Conservation (phyloP, 2,888 invertebrate species). For the Drosophila suboccidentalis region DNA sequence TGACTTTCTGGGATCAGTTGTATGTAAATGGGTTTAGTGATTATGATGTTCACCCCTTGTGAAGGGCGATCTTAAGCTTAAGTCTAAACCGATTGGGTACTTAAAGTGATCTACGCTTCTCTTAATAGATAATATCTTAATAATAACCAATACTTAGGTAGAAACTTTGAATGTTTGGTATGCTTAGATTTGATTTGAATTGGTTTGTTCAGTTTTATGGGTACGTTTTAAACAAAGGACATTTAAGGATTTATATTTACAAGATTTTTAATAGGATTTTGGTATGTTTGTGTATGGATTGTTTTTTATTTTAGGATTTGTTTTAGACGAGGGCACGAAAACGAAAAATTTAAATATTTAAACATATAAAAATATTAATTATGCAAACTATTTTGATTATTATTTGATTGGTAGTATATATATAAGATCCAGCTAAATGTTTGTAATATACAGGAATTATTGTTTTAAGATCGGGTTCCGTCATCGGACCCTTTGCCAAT, state of each 20-base stretch:
- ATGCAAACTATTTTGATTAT: conserved; percentile 82
- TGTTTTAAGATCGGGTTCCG: conserved; percentile 34
- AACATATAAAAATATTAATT: conserved; percentile 79
- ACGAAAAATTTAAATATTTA: conserved; percentile 80
- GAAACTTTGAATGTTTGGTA: conserved; percentile 13
- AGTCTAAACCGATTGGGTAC: conserved; percentile 15
- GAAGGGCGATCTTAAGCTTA: conserved; percentile 46
- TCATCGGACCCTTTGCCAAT: conserved; percentile 60
- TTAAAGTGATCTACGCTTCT: conserved; percentile 3
- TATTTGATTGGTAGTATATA: conserved; percentile 52
- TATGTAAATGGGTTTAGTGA: conserved; percentile 17
- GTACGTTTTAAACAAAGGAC: conserved; percentile 81
- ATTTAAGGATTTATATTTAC: conserved; percentile 75
- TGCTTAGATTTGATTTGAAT: conserved; percentile 43
- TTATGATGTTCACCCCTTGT: conserved; percentile 45
- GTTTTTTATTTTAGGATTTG: conserved; percentile 67
- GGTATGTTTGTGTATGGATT: conserved; percentile 57
- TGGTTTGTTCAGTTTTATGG: conserved; percentile 53
- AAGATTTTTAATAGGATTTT: conserved; percentile 67
- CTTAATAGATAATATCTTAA: conserved; percentile 14
- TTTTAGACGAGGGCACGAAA: conserved; percentile 85
- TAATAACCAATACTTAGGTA: conserved; percentile 19
- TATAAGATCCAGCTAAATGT: conserved; percentile 64
- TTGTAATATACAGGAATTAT: conserved; percentile 58
- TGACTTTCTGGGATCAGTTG: conserved; percentile 2